A percentile compares a stretch with the other conserved stretches of the same genome.
Evolutionary conservation across 2,113 vertebrate species (phyloP).

Genomic region (Mobula birostris): DNA sequence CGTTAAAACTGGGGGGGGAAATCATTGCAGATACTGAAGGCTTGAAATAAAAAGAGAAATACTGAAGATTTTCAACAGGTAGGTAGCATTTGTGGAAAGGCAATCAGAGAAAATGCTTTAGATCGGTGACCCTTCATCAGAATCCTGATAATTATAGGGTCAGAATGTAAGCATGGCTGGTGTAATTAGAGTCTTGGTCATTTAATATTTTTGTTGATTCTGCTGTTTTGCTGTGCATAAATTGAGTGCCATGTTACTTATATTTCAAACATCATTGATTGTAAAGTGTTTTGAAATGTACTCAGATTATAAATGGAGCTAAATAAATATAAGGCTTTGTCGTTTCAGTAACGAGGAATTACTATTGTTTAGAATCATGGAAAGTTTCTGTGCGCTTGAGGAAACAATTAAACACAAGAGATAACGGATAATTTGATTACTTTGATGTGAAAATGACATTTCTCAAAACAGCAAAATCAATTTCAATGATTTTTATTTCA

Average conservation of each 20-base stretch:
- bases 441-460: neutral
- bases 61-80: no score
- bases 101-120: no score
- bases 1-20: neutral
- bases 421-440: neutral
- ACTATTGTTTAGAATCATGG: neutral
- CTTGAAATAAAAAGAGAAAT: no score
- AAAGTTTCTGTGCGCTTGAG: neutral
- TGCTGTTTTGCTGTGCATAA: neutral
- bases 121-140: no score
- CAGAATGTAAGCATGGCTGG: no score
- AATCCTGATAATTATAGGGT: no score
- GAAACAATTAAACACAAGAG: neutral
- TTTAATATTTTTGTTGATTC: no score
- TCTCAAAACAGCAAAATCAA: neutral
- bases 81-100: no score
- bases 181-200: no score
- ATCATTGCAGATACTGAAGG: no score
- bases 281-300: neutral
- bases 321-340: neutral
- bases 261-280: neutral
- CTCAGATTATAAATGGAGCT: neutral
- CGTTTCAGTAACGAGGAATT: neutral
- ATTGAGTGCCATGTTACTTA: neutral
- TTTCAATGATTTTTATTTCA: neutral